These are phyloP conservation scores for Oligia latruncula DNA, from an alignment of 2,888 invertebrate genomes.

Conservation along the genomic window DNA sequence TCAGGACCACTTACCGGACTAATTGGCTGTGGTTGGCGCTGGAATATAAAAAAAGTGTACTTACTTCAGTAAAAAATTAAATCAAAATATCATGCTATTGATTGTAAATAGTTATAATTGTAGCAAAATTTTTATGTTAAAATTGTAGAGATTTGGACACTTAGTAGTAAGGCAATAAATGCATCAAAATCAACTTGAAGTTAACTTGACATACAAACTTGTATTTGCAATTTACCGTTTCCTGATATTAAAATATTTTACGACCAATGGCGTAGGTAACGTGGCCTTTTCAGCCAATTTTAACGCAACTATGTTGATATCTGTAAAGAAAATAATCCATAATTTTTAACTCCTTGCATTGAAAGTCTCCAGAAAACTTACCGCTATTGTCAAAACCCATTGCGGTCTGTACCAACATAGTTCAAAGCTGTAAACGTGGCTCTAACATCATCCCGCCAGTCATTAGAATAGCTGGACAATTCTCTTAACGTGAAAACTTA, in stretches of 20 bases:
- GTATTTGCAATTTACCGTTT: slow-evolving; percentile 8
- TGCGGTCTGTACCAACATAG: too few relatives aligned
- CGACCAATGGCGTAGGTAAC: background rate
- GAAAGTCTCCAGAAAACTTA: background rate
- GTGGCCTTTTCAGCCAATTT: background rate
- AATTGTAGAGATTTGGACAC: background rate
- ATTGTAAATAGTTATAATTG: background rate
- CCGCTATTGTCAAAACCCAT: background rate
- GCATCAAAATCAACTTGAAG: background rate
- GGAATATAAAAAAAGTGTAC: background rate
- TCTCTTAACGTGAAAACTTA: background rate
- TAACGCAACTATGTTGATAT: background rate
- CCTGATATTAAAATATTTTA: slow-evolving; percentile 13
- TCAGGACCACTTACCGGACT: too few relatives aligned
- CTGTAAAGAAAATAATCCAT: too few relatives aligned
- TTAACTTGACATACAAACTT: background rate
- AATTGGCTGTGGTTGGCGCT: too few relatives aligned
- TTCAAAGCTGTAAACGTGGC: background rate
- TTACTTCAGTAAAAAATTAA: background rate
- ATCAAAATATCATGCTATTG: background rate
- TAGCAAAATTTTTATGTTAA: background rate
- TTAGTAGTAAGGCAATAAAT: background rate
- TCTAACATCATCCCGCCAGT: background rate
- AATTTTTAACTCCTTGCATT: background rate
- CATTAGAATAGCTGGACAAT: background rate